These are phyloP conservation scores for Pachyramphus minor DNA, from an alignment of 2,113 vertebrate genomes.

Conservation along the genomic window DNA sequence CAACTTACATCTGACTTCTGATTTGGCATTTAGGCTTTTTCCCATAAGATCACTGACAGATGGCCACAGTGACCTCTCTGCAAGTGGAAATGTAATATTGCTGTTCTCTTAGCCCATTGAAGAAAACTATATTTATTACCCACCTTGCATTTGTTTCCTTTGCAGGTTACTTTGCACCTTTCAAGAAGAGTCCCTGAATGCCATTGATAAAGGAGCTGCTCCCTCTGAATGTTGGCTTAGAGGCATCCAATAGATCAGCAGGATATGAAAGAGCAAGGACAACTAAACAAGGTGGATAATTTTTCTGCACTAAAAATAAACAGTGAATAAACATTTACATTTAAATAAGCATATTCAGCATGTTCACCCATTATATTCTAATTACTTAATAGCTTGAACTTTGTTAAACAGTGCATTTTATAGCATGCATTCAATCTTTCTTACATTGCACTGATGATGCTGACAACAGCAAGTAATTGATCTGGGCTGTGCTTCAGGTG, in stretches of 20 bases:
- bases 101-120: not conserved
- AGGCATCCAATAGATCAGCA: not conserved
- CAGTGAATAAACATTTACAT: slow-evolving; percentile 39
- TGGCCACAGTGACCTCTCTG: not conserved
- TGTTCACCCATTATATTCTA: slow-evolving; percentile 60
- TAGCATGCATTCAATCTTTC: slow-evolving; percentile 36
- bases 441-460: slow-evolving; percentile 4
- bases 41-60: not conserved
- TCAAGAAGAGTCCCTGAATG: not conserved
- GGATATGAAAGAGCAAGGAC: slow-evolving; percentile 11
- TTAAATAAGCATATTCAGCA: slow-evolving; percentile 63
- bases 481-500: slow-evolving; percentile 55
- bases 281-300: slow-evolving; percentile 3
- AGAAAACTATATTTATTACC: slow-evolving; percentile 26
- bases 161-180: not conserved
- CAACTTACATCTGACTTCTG: not conserved
- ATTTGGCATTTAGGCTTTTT: not conserved
- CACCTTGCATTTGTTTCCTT: slow-evolving; percentile 13
- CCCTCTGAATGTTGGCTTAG: not conserved
- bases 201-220: not conserved
- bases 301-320: slow-evolving; percentile 53
- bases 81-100: not conserved
- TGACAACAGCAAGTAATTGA: slow-evolving; percentile 55
- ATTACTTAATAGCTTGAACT: slow-evolving; percentile 63
- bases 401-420: slow-evolving; percentile 48